These are phyloP conservation scores for Mus spicilegus DNA, from an alignment of 2,113 vertebrate species.

Conservation along the genomic window DNA sequence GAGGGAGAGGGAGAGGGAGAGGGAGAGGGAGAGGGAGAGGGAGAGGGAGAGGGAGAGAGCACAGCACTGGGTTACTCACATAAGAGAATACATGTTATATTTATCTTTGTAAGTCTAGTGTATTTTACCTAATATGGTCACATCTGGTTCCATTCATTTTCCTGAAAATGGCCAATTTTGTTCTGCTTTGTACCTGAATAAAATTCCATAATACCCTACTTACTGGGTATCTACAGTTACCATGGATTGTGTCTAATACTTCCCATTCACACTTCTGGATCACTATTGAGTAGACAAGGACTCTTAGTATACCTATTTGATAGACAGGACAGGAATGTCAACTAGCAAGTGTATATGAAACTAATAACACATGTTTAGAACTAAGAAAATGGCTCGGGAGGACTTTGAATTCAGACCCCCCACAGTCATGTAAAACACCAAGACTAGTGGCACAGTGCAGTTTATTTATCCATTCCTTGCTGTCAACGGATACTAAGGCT, in stretches of 20 bases:
- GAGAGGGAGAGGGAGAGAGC: background rate
- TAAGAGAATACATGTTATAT: background rate
- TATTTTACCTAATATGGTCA: background rate
- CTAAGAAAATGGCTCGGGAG: background rate
- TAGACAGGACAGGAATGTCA: background rate
- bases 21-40: background rate
- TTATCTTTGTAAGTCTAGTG: background rate
- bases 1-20: accelerated
- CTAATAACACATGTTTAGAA: background rate
- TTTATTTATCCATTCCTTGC: background rate
- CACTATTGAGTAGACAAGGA: background rate
- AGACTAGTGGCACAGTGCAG: background rate
- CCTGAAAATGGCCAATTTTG: background rate
- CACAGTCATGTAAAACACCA: too few species aligned
- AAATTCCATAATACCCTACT: background rate
- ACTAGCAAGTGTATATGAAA: background rate
- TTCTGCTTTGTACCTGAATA: background rate
- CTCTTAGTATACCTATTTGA: background rate
- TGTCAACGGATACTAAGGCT: background rate
- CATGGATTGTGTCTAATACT: background rate
- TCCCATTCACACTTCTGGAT: background rate
- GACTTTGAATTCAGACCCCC: background rate
- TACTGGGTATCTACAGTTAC: background rate
- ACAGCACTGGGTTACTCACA: background rate
- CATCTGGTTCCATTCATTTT: background rate